Evolutionary conservation across 2,113 vertebrate genomes (phyloP).

Genomic region (Protobothrops flavoviridis): DNA sequence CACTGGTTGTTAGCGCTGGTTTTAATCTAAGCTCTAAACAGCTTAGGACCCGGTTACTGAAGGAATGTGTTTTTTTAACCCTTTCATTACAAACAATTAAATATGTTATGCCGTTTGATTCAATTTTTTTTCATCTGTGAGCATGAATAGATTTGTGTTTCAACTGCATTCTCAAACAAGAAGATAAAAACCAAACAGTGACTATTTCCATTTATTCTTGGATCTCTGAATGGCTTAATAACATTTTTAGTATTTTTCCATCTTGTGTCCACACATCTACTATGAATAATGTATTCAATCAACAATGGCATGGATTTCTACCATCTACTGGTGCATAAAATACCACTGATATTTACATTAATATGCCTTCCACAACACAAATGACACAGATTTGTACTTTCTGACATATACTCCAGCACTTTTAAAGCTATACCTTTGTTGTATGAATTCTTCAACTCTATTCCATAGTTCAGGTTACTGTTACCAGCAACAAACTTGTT

Average conservation of each 20-base stretch:
- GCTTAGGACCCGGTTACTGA: not conserved
- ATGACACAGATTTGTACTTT: not conserved
- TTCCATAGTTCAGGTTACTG: not conserved
- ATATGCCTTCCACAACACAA: not conserved
- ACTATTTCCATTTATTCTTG: not conserved
- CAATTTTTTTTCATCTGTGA: not conserved
- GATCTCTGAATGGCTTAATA: not conserved
- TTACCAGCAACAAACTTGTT: not conserved
- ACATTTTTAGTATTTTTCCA: not conserved
- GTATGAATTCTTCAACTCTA: not conserved
- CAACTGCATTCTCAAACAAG: not conserved
- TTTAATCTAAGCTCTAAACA: not conserved
- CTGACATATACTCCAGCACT: not conserved
- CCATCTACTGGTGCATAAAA: not conserved
- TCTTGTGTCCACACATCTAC: not conserved
- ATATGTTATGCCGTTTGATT: not conserved
- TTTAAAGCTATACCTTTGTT: not conserved
- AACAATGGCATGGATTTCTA: not conserved
- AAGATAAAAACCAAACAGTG: not conserved
- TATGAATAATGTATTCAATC: not conserved
- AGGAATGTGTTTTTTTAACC: not conserved
- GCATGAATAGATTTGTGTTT: not conserved
- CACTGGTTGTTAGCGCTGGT: not conserved
- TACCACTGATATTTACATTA: not conserved
- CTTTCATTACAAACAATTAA: not conserved